Base-by-base conservation (phyloP, 2,888 invertebrate genomes). In the Agonopterix heracliana region DNA sequence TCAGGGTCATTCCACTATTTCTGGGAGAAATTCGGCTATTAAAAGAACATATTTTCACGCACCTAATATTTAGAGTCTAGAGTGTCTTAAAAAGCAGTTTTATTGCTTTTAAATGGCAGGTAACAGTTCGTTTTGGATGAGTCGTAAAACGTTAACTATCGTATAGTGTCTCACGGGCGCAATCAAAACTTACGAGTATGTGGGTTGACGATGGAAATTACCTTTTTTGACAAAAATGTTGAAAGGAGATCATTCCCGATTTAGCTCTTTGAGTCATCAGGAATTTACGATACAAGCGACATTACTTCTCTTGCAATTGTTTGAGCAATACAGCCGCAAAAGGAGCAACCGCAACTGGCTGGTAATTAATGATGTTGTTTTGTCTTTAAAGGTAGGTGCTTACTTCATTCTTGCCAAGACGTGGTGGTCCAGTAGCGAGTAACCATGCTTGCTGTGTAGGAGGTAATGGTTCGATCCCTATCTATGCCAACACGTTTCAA, bases 91-190 rank as follows among this genome's bases (percentile, higher is more conserved):
- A 81, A 81, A 74, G 67, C 71, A 55, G 61, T 79, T 84, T 84
- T 85, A 85, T 81, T 67, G 68, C 80, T 79, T 82, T 81, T 81
- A 81, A 85, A 86, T 82, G 70, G 75, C 71, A 74, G 74, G 78
- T 77, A 75, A 76, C 74, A 77, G 75, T 74, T 71, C 69, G 66
- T 74, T 70, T 70, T 63, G 61, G 66, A 59, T 61, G 55, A 60
- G 67, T 78, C 81, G 73, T 80, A 77, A 77, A 78, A 76, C 40
- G 57, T 66, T 60, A 65, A 59, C 57, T 70, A 74, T 71, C 63
- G 47, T 53, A 52, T 61, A 61, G 53, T 61, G 61, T 66, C 66
- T 66, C 57, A 47, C 7, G 51, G 57, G 57, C 56, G 63, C 55
- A 53, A 54, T 54, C 51, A 57, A 57, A 63, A 60, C 63, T 61